A percentile compares a stretch with the other conserved stretches of the same genome.
These are phyloP conservation scores for Ibidorhyncha struthersii DNA, from an alignment of 2,113 vertebrate species.

Conservation along the genomic window DNA sequence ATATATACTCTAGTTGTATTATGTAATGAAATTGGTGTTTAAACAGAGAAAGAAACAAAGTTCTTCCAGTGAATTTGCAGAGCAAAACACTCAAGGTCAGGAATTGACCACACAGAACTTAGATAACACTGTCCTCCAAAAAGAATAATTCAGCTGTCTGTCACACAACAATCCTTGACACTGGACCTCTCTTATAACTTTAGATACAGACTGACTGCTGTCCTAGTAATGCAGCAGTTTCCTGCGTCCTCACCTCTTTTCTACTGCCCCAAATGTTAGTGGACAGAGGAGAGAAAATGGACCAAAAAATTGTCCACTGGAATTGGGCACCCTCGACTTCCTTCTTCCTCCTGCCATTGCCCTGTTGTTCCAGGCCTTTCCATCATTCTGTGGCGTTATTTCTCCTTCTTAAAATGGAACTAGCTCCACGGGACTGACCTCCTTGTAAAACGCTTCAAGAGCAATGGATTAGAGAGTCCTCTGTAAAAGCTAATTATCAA, in stretches of 20 bases:
- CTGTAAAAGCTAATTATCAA: neutral
- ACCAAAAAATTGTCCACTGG: neutral
- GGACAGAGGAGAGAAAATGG: neutral
- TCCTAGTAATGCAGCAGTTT: neutral
- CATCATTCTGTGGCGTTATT: neutral
- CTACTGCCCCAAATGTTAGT: neutral
- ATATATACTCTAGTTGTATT: neutral
- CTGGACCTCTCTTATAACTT: neutral
- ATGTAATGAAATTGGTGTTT: neutral
- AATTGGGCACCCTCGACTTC: neutral
- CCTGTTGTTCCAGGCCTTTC: neutral
- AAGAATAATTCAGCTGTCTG: neutral
- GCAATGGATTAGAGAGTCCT: neutral
- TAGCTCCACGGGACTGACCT: neutral
- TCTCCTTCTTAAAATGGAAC: neutral
- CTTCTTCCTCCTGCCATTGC: neutral
- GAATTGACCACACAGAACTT: neutral
- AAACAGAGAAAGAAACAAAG: neutral
- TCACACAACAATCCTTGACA: neutral
- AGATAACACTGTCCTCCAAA: neutral
- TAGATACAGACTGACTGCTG: neutral
- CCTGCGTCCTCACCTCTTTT: neutral
- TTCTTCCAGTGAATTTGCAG: neutral
- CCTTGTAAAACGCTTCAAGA: neutral
- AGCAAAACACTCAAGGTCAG: neutral